Base-by-base conservation (phyloP, 2,888 invertebrate species). In the Ectropis crepuscularia region DNA sequence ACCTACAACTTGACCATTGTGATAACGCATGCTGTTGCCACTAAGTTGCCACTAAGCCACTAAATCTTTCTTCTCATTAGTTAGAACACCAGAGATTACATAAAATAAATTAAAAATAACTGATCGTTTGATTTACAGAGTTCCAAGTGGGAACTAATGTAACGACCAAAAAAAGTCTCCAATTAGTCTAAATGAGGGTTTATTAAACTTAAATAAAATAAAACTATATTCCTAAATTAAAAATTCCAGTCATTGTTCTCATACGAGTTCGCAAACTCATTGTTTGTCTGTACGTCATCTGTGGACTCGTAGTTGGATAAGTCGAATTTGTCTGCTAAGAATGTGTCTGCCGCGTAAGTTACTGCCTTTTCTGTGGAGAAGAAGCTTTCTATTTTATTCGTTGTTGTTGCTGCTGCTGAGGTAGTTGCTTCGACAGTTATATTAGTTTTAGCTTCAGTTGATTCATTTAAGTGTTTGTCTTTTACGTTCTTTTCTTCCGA, bases 261-360 rank as follows among this genome's bases (percentile, higher is more conserved):
- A 72, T 83, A 85, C 0, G 88, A 88, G 69, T 80, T 81, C 0
- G 74, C 71, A 58, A 80, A 81, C 12, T 82, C 81, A 61, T 84
- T 80, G 9, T 73, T 72, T 5, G 61, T 57, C 6, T 75, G 70
- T 0, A 65, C 78, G 10, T 88, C 86, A 57, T 89, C 90, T 0
- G 76, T 75, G 0, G 82, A 69, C 38, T 85, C 88, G 60, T 91
- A 91, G 68, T 90, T 86, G 0, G 84, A 74, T 8, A 91, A 60
- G 76, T 90, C 89, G 49, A 88, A 86, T 67, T 84, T 91, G 68
- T 92, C 92, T 7, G 92, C 92, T 57, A 92, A 74, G 65, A 92
- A 92, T 0, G 88, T 88, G n/a, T 92, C 92, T 0, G 86, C 74
- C 0, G 84, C 78, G 39, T 85, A 82, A 0, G 87, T 88, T 0